Percentiles rank a stretch among this genome's conserved stretches.
These are phyloP conservation scores for Sarcophaga peregrina DNA, from an alignment of 1,140 invertebrate genomes.

Conservation along the genomic window DNA sequence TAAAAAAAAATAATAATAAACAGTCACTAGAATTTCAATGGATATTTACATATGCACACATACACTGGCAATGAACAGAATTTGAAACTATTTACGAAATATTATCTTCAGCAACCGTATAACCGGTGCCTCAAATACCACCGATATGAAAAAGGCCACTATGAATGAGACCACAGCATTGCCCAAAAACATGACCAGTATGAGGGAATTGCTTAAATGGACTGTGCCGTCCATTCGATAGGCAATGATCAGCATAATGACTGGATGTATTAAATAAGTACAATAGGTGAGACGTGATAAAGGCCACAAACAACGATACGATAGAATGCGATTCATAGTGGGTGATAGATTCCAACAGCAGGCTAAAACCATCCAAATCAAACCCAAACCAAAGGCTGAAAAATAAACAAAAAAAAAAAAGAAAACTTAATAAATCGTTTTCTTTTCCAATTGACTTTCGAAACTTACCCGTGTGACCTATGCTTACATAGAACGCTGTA, in stretches of 20 bases:
- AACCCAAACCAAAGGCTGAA: conserved; percentile 78
- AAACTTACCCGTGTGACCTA: conserved; percentile 69
- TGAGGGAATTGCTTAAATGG: conserved; percentile 78
- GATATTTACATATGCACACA: neutral
- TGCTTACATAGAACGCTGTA: conserved; percentile 76
- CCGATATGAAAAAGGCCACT: conserved; percentile 80
- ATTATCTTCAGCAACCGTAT: conserved; percentile 80
- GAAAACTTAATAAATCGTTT: neutral
- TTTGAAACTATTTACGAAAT: conserved; percentile 58
- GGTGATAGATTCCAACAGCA: conserved; percentile 82
- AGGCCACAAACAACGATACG: conserved; percentile 82
- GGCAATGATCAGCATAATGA: conserved; percentile 82
- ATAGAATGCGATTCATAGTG: conserved; percentile 79
- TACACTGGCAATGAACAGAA: neutral
- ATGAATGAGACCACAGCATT: conserved; percentile 82
- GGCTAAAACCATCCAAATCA: conserved; percentile 85
- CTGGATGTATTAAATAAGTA: conserved; percentile 89
- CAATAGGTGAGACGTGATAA: conserved; percentile 91
- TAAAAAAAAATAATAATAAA: neutral
- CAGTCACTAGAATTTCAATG: conserved; percentile 32
- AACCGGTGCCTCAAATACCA: conserved; percentile 81
- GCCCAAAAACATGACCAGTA: conserved; percentile 81
- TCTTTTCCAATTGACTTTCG: neutral
- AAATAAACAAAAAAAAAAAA: conserved; percentile 52
- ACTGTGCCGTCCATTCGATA: conserved; percentile 82